Evolutionary conservation across 1,140 invertebrate genomes (phyloP).

Genomic region (Sogatella furcifera): DNA sequence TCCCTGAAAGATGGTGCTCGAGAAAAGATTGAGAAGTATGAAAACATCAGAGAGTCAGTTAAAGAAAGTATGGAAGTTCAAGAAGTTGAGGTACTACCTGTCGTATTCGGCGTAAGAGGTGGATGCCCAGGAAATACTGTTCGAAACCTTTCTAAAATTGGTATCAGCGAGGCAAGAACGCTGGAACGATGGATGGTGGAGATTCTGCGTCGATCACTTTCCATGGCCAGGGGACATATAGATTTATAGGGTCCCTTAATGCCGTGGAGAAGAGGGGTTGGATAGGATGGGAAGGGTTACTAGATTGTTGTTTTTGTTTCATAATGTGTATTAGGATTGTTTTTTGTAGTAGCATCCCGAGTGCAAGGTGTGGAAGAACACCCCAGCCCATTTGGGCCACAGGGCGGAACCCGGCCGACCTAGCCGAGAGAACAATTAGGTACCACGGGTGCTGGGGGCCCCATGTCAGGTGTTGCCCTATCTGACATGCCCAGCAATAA

Average conservation of each 20-base stretch:
- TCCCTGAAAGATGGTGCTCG: neutral
- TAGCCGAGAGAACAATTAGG: neutral
- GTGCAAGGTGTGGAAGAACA: neutral
- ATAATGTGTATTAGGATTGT: too few species aligned
- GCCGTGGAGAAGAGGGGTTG: too few species aligned
- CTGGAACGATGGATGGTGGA: neutral
- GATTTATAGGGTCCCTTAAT: too few species aligned
- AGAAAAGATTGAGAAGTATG: neutral
- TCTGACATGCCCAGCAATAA: too few species aligned
- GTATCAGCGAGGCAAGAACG: neutral
- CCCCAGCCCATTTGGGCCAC: neutral
- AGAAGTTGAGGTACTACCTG: neutral
- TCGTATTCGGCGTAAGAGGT: neutral
- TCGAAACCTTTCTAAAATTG: neutral
- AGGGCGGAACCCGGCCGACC: neutral
- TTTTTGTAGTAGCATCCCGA: too few species aligned
- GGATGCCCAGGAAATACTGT: neutral
- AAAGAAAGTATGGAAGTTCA: neutral
- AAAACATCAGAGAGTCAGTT: neutral
- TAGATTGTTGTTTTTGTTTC: too few species aligned
- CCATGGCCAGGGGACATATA: too few species aligned
- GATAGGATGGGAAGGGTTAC: too few species aligned
- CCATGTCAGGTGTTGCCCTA: neutral
- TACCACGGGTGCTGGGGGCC: conserved; percentile 1
- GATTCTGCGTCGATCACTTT: neutral